These are phyloP conservation scores for Salvelinus namaycush DNA, from an alignment of 2,113 vertebrate genomes.

Conservation along the genomic window DNA sequence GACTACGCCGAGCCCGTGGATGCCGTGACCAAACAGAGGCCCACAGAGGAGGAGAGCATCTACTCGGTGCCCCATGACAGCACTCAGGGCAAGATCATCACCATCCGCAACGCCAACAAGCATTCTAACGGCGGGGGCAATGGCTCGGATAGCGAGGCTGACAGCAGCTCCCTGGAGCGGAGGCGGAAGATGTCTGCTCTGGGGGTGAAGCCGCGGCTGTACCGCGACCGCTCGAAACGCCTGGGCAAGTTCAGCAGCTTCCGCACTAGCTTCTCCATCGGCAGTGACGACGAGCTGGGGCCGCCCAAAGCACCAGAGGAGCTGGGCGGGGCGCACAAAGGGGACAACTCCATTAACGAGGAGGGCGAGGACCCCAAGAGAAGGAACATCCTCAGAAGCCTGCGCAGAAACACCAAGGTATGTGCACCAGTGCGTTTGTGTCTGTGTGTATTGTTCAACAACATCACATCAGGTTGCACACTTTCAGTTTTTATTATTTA, in stretches of 20 bases:
- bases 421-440: slow-evolving; percentile 16
- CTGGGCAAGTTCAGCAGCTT: slow-evolving; percentile 89
- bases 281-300: slow-evolving; percentile 91
- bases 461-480: no score
- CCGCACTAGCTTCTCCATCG: slow-evolving; percentile 86
- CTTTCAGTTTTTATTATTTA: no score
- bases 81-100: slow-evolving; percentile 97
- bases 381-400: slow-evolving; percentile 89
- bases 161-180: slow-evolving; percentile 89
- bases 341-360: slow-evolving; percentile 82
- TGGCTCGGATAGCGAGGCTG: slow-evolving; percentile 93
- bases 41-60: slow-evolving; percentile 91
- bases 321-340: slow-evolving; percentile 78
- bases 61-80: slow-evolving; percentile 96
- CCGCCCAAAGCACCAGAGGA: slow-evolving; percentile 81
- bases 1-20: slow-evolving; percentile 96
- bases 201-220: slow-evolving; percentile 82
- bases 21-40: slow-evolving; percentile 86
- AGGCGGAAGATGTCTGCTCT: slow-evolving; percentile 77
- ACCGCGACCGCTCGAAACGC: slow-evolving; percentile 85
- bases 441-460: not conserved
- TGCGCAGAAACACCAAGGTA: slow-evolving; percentile 90
- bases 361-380: slow-evolving; percentile 87
- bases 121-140: slow-evolving; percentile 87
- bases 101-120: slow-evolving; percentile 92